These are phyloP conservation scores for Linyphia triangularis DNA, from an alignment of 2,888 invertebrate species.

Conservation along the genomic window DNA sequence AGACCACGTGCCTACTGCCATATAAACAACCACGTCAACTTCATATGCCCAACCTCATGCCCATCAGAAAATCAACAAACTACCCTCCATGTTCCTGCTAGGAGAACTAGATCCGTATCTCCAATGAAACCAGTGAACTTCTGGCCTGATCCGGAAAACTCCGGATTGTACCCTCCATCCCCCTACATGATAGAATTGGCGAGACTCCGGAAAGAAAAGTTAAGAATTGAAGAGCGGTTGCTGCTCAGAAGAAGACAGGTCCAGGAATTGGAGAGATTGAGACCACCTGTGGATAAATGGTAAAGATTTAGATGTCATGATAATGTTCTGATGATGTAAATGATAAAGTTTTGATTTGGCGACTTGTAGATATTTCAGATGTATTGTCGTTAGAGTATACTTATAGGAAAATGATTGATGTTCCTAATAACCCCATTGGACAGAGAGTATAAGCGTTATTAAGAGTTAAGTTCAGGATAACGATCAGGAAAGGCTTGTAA, in stretches of 20 bases:
- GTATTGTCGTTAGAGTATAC: too few species aligned
- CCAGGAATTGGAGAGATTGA: conserved; percentile 51
- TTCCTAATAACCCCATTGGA: too few species aligned
- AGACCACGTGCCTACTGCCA: background rate
- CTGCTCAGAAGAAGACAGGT: conserved; percentile 36
- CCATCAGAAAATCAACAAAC: background rate
- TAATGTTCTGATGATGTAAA: too few species aligned
- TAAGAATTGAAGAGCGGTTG: conserved; percentile 57
- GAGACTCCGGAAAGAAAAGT: conserved; percentile 28
- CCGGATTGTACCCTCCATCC: background rate
- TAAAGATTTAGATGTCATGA: too few species aligned
- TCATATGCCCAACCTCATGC: background rate
- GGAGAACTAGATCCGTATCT: conserved; percentile 20
- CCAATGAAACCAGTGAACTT: background rate
- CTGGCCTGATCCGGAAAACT: background rate
- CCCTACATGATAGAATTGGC: conserved; percentile 42
- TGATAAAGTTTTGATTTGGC: too few species aligned
- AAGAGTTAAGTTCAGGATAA: too few species aligned
- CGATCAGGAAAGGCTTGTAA: too few species aligned
- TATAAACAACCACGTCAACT: background rate
- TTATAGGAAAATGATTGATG: too few species aligned
- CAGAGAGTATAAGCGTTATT: too few species aligned
- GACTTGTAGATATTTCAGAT: too few species aligned
- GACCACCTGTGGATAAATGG: conserved; percentile 56
- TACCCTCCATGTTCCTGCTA: background rate